Conservation (phyloP, 2,888 invertebrate species). For the Nephrotoma guestfalica region DNA sequence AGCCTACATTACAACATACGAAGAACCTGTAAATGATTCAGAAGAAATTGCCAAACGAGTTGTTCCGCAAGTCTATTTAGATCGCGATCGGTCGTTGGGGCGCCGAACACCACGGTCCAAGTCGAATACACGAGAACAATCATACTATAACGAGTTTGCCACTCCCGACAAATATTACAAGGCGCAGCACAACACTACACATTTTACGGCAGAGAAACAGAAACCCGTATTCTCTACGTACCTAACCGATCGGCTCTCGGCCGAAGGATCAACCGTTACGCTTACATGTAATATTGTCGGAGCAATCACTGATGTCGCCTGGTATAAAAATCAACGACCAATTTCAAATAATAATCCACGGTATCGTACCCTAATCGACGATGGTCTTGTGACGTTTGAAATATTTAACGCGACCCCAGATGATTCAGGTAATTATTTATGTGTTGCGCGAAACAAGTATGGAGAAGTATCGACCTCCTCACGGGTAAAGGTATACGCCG, state of each 20-base stretch:
- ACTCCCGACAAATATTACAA: constrained; percentile 3
- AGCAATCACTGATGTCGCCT: constrained; percentile 47
- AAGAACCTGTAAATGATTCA: not conserved
- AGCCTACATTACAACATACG: constrained; percentile 45
- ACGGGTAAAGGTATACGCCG: constrained; percentile 56
- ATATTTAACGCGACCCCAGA: constrained; percentile 47
- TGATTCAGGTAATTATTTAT: constrained; percentile 68
- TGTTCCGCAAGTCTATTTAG: not conserved
- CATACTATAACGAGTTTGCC: not conserved
- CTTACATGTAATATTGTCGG: constrained; percentile 62
- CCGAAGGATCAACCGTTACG: constrained; percentile 57
- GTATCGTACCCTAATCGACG: constrained; percentile 41
- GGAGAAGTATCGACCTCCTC: constrained; percentile 58
- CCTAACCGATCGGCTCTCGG: constrained; percentile 59
- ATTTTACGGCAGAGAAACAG: constrained; percentile 35
- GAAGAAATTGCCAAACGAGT: not conserved
- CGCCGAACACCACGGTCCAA: not conserved
- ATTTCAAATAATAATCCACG: constrained; percentile 39
- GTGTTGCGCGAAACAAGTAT: constrained; percentile 59
- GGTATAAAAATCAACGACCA: constrained; percentile 56
- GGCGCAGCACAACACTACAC: constrained; percentile 18
- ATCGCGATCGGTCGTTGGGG: not conserved
- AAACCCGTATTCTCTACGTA: constrained; percentile 65
- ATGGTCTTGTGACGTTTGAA: constrained; percentile 61
- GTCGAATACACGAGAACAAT: not conserved